Base-by-base conservation (phyloP, 2,113 vertebrate genomes). In the Gavia stellata region DNA sequence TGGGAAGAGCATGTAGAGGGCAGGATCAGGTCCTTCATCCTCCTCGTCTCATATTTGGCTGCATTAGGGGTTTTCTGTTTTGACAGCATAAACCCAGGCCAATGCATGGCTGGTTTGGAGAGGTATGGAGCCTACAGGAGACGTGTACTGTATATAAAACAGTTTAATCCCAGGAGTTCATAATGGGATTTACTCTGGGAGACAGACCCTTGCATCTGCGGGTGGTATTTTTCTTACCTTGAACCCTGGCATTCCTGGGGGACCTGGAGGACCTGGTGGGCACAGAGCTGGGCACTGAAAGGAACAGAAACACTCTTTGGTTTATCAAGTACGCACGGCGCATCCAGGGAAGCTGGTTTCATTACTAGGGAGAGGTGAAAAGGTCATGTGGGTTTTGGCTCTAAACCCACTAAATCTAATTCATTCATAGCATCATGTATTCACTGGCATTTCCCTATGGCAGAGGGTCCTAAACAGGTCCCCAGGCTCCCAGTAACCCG, bases 181-280 rank as follows among this genome's bases (percentile, higher is more conserved):
- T 0, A 8, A 47, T 2, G 25, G 7, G 19, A 25, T 34, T 79
- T 56, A 2, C 58, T 62, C 19, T 11, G 38, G 52, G 86, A 88
- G 36, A 50, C 20, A 56, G 50, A 34, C 18, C 42, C 38, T 67
- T 26, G 20, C 7, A 10, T 6, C 18, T 61, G 55, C 67, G 81
- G 72, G 42, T n/a, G 79, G 9, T 38, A 38, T 6, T 72, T 53
- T 62, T 26, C 96, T 96, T 94, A 99, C 99, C 99, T 99, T 99
- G 98, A 99, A 99, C 81, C 99, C 99, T 83, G 99, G 99, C 98
- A 99, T 99, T 94, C 99, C 99, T 15, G 98, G 99, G 55, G 99
- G 98, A 11, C 99, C 99, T 2, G 99, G 97, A 5, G 98, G 99
- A 20, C 99, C 99, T 7, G 99, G 98, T 0, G 99, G 99, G 92